Conservation (phyloP, 2,113 vertebrate species). For the Hyperopisus bebe region DNA sequence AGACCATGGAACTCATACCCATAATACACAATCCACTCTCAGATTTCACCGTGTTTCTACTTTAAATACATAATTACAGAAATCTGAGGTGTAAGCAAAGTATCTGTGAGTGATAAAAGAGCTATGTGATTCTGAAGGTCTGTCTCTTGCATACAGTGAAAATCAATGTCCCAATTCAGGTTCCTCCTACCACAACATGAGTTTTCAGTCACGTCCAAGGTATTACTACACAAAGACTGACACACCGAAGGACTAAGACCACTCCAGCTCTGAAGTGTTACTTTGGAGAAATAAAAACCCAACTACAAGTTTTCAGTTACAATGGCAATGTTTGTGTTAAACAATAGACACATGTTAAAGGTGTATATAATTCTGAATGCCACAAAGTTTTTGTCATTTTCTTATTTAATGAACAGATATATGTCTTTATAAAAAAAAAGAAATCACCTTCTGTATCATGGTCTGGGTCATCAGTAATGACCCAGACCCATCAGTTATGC, state of each 20-base stretch:
- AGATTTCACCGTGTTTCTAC: neutral
- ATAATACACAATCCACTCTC: constrained; percentile 11
- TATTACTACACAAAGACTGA: neutral
- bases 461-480: constrained; percentile 11
- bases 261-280: neutral
- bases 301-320: neutral
- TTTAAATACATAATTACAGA: constrained; percentile 4
- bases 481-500: too few relatives aligned
- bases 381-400: neutral
- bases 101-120: neutral
- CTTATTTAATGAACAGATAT: neutral
- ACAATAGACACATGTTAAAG: neutral
- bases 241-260: neutral
- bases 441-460: neutral
- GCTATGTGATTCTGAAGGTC: neutral
- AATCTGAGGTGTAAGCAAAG: neutral
- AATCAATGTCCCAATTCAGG: neutral
- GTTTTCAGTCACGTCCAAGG: neutral
- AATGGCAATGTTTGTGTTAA: neutral
- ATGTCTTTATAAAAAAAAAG: neutral
- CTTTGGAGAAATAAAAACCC: neutral
- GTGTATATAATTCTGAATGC: constrained; percentile 5
- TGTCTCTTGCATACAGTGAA: neutral
- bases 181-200: neutral
- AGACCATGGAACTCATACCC: neutral